Conservation (phyloP, 2,113 vertebrate genomes). For the Esox niger region DNA sequence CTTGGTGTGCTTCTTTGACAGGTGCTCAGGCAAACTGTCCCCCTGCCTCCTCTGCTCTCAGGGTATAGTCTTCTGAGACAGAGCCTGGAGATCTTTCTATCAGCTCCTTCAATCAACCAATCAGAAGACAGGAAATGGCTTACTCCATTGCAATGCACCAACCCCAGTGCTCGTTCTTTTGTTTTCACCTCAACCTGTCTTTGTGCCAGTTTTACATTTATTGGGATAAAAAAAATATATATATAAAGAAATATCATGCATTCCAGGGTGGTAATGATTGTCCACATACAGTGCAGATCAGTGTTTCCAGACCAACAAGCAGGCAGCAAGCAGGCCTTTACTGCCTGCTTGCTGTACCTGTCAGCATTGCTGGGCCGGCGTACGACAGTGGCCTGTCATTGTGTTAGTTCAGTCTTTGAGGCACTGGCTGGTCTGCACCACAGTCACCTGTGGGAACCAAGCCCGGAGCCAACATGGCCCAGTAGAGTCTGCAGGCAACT, state of each 20-base stretch:
- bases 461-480: constrained; percentile 9
- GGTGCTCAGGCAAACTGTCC: constrained; percentile 31
- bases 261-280: constrained; percentile 36
- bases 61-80: constrained; percentile 15
- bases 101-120: constrained; percentile 45
- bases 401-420: constrained; percentile 3
- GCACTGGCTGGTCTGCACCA: constrained; percentile 33
- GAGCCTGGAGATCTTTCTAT: constrained; percentile 48
- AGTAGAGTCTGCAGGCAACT: constrained; percentile 16
- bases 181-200: constrained; percentile 4
- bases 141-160: neutral
- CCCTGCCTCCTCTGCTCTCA: neutral
- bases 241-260: constrained; percentile 21
- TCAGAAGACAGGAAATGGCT: neutral
- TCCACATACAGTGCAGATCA: neutral
- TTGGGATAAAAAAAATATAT: neutral
- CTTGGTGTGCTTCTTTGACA: constrained; percentile 25
- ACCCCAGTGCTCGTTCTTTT: neutral
- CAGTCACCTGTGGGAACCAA: constrained; percentile 43
- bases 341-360: constrained; percentile 30
- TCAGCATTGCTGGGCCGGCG: constrained; percentile 24
- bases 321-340: no score
- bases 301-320: constrained; percentile 2
- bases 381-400: constrained; percentile 33
- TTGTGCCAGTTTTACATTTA: constrained; percentile 21